Base-by-base conservation (phyloP, 2,888 invertebrate genomes). In the Disparrhopalites patrizii region DNA sequence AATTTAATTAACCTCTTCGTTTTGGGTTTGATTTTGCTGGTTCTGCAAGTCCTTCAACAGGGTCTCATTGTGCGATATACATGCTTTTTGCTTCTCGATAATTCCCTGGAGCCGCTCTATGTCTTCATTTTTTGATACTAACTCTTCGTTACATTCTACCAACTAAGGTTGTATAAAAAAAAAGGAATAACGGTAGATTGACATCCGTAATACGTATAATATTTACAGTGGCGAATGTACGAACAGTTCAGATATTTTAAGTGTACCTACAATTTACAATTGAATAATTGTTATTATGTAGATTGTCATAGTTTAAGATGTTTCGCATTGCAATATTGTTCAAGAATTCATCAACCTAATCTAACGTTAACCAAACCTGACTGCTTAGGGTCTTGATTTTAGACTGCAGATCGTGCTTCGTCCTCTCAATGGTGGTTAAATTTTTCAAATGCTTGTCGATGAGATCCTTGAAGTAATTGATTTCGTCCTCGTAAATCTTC, bases 401-500 rank as follows among this genome's bases (percentile, higher is more conserved):
- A 20, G 43, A 43, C 43, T 43, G 43, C 43, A 43, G n/a, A n/a
- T 43, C 43, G 7, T 43, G 43, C 43, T 43, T 43, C 5, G 43
- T 43, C 20, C 20, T 43, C 20, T 43, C 43, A 10, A 43, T 43
- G 5, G 5, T 5, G 5, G 43, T 43, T 5, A 43, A 20, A 43
- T 43, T 43, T 43, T 43, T 43, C n/a, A 43, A 43, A 15, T 43
- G 43, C n/a, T 43, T 43, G 7, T 43, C 43, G 20, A 43, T 43
- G n/a, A 43, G n/a, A 15, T 5, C 20, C 20, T 43, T 43, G 43
- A 43, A 43, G n/a, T 43, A 43, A 10, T 43, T 43, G 20, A 43
- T 43, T 43, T 43, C 43, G 15, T 15, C 43, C n/a, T 43, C 43
- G n/a, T 43, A 43, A 43, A 20, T 15, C n/a, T 43, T 15, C n/a